phyloP scores from a whole-genome alignment of 2,113 vertebrate species.

The Alces alces region DNA sequence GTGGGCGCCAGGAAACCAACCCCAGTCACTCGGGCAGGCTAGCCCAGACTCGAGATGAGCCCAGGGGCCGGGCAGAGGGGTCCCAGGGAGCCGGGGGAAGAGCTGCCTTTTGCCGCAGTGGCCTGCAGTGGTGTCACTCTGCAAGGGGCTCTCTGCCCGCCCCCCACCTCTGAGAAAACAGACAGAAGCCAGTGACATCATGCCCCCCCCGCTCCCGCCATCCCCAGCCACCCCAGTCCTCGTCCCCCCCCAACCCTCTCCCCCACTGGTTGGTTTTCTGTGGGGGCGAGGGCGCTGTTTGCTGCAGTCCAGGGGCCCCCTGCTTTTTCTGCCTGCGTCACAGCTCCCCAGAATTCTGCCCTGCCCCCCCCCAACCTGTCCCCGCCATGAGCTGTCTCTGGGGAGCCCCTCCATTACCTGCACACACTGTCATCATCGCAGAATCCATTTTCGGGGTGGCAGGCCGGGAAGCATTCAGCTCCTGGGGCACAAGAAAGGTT shows the following conservation, averaged over 20 bases:
- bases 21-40: neutral
- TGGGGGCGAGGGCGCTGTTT: neutral
- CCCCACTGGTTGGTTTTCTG: neutral
- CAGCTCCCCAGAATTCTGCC: neutral
- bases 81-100: neutral
- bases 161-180: neutral
- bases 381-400: neutral
- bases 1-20: neutral
- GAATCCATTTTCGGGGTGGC: slow-evolving; percentile 88
- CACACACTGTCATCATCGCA: slow-evolving; percentile 90
- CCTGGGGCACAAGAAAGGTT: slow-evolving; percentile 76
- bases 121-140: neutral
- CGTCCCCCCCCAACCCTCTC: accelerated
- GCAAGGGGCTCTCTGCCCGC: neutral
- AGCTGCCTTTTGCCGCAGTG: neutral
- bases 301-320: neutral
- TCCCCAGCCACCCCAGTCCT: neutral
- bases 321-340: neutral
- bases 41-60: neutral
- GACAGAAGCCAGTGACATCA: neutral
- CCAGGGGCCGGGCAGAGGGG: neutral
- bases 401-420: slow-evolving; percentile 83
- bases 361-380: neutral
- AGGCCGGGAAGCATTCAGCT: slow-evolving; percentile 85
- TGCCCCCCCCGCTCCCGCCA: neutral